Conservation (phyloP, 2,888 invertebrate genomes). For the Caenorhabditis sp. region DNA sequence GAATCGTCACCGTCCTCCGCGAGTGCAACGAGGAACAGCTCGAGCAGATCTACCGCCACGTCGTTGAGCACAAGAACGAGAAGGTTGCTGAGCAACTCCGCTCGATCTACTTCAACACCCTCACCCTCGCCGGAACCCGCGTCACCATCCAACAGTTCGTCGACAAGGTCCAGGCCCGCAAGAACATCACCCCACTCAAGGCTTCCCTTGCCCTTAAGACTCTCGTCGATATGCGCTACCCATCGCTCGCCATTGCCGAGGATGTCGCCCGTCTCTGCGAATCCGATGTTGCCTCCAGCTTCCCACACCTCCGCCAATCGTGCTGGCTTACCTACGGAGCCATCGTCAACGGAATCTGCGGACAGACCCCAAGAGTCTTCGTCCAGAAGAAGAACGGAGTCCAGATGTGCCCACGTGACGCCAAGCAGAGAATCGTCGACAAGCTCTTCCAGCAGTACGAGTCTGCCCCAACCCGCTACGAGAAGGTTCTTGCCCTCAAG, state of each 20-base stretch:
- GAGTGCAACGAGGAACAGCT: conserved; percentile 73
- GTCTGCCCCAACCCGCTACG: conserved; percentile 66
- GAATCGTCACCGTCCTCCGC: conserved; percentile 76
- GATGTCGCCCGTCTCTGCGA: conserved; percentile 67
- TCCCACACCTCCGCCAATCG: conserved; percentile 71
- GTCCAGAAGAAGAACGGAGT: conserved; percentile 57
- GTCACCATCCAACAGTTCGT: conserved; percentile 70
- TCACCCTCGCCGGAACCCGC: conserved; percentile 76
- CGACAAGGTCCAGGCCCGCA: conserved; percentile 70
- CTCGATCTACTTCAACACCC: conserved; percentile 74
- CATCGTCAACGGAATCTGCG: conserved; percentile 75
- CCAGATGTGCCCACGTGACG: conserved; percentile 68
- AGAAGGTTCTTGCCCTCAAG: conserved; percentile 80
- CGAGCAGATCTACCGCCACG: conserved; percentile 55
- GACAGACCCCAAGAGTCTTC: conserved; percentile 63
- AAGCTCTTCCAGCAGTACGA: conserved; percentile 66
- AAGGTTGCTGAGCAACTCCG: conserved; percentile 67
- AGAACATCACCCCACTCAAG: conserved; percentile 69
- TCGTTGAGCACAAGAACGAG: conserved; percentile 63
- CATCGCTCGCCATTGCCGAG: conserved; percentile 67
- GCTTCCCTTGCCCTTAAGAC: conserved; percentile 71
- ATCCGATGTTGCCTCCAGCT: conserved; percentile 52
- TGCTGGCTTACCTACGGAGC: conserved; percentile 76
- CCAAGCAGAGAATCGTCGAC: conserved; percentile 72
- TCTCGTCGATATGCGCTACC: conserved; percentile 71